phyloP scores from a whole-genome alignment of 2,797 vertebrate genomes.

The Petrocephalus sullivani region DNA sequence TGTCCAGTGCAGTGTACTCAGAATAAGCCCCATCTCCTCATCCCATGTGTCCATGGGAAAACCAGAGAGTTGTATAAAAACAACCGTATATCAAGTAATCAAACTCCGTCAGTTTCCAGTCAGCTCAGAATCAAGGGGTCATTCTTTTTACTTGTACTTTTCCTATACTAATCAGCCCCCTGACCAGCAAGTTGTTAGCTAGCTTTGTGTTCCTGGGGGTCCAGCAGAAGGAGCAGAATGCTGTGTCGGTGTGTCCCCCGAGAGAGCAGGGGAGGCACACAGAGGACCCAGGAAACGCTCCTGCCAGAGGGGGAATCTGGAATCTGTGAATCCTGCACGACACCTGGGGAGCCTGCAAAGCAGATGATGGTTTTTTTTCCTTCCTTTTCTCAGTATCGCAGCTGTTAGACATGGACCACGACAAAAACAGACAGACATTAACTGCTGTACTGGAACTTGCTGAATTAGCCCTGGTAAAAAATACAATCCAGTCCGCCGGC shows the following conservation, averaged over 20 bases:
- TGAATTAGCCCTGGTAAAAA: constrained; percentile 35
- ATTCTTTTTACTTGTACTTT: constrained; percentile 54
- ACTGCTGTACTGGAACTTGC: constrained; percentile 36
- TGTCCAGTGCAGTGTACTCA: constrained; percentile 19
- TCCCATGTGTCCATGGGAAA: constrained; percentile 16
- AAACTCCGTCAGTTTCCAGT: constrained; percentile 59
- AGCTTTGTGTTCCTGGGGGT: constrained; percentile 48
- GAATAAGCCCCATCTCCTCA: not conserved
- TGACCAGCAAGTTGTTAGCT: constrained; percentile 34
- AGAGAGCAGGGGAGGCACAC: constrained; percentile 34
- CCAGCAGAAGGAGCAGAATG: constrained; percentile 55
- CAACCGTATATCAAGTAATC: constrained; percentile 14
- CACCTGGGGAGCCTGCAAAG: constrained; percentile 63
- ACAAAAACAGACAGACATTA: constrained; percentile 29
- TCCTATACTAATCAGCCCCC: constrained; percentile 33
- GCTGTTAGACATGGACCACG: constrained; percentile 27
- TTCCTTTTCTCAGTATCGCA: constrained; percentile 26
- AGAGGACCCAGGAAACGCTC: constrained; percentile 51
- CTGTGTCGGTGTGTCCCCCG: constrained; percentile 49
- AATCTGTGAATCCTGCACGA: constrained; percentile 57
- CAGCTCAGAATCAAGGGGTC: constrained; percentile 61
- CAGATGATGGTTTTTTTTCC: constrained; percentile 28
- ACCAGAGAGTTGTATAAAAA: constrained; percentile 42
- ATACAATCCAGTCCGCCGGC: constrained; percentile 33
- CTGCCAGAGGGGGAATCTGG: constrained; percentile 40